Conservation (phyloP, 2,113 vertebrate species). For the Hystrix brachyura region DNA sequence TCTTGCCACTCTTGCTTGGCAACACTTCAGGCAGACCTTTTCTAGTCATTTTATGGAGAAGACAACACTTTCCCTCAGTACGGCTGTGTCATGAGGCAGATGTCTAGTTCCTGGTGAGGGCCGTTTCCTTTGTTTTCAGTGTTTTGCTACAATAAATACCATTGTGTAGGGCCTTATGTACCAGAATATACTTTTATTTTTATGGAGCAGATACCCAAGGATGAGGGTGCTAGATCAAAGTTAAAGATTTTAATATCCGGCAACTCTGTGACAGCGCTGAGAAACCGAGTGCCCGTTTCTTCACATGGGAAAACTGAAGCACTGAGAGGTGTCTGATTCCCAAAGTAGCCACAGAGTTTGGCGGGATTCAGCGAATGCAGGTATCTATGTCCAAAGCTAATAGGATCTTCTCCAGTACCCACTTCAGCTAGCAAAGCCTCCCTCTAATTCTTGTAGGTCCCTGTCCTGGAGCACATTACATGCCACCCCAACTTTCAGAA, state of each 20-base stretch:
- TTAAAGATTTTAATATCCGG: background rate
- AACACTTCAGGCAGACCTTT: background rate
- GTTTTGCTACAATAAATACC: background rate
- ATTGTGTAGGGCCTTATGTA: rapidly evolving
- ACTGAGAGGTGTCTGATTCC: background rate
- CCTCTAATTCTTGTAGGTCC: background rate
- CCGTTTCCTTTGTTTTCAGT: background rate
- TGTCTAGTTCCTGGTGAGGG: rapidly evolving
- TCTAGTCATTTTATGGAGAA: background rate
- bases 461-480: no score
- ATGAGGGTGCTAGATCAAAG: background rate
- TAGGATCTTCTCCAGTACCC: background rate
- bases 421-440: rapidly evolving
- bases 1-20: no score
- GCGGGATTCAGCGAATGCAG: background rate
- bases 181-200: background rate
- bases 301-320: background rate
- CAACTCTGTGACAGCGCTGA: background rate
- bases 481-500: background rate
- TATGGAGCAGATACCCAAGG: background rate
- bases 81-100: no score
- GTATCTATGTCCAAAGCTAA: background rate
- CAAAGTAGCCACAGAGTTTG: rapidly evolving
- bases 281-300: background rate
- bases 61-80: no score